These are phyloP conservation scores for Anhinga anhinga DNA, from an alignment of 2,113 vertebrate species.

Conservation along the genomic window DNA sequence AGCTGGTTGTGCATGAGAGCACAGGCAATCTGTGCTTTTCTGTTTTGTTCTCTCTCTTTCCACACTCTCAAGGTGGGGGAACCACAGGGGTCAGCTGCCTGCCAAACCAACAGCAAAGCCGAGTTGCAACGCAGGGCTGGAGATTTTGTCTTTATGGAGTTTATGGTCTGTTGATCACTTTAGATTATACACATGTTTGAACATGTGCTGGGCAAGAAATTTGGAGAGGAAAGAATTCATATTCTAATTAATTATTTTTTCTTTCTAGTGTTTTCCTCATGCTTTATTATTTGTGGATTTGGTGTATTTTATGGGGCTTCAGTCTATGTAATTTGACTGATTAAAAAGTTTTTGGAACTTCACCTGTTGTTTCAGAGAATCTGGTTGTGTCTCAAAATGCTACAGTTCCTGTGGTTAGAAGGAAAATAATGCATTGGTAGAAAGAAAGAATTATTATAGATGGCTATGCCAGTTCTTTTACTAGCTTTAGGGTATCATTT, in stretches of 20 bases:
- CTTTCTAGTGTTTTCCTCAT: neutral
- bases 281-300: neutral
- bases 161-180: neutral
- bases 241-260: neutral
- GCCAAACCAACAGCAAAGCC: neutral
- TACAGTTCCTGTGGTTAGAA: slow-evolving; percentile 2
- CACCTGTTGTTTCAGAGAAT: neutral
- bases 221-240: neutral
- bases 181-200: neutral
- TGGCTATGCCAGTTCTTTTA: slow-evolving; percentile 17
- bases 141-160: neutral
- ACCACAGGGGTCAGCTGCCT: neutral
- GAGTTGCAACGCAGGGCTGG: neutral
- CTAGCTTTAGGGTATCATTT: slow-evolving; percentile 24
- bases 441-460: neutral
- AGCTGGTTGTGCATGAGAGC: neutral
- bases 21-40: neutral
- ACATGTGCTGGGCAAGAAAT: neutral
- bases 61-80: neutral
- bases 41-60: neutral
- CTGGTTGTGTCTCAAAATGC: neutral
- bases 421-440: neutral
- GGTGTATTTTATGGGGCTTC: neutral
- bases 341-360: neutral
- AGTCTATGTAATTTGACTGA: neutral